phyloP scores from a whole-genome alignment of 2,113 vertebrate genomes.

The Andinoacara biseriatus region DNA sequence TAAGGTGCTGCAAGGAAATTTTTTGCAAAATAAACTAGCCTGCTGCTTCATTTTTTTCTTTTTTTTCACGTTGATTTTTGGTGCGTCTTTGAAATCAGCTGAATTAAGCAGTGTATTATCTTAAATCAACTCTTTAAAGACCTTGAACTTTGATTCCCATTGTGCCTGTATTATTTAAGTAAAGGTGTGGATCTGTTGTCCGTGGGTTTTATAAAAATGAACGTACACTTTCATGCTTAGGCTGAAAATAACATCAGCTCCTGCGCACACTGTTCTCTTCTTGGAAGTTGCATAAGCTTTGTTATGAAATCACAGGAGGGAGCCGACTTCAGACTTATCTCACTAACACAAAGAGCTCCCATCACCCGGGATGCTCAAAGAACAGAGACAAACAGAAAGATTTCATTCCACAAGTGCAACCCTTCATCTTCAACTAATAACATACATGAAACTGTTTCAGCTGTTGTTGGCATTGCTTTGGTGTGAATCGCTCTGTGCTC shows the following conservation, averaged over 20 bases:
- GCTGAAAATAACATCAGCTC: conserved; percentile 38
- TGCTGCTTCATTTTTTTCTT: no score
- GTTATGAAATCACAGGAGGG: conserved; percentile 62
- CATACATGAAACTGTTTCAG: not conserved
- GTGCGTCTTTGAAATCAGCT: no score
- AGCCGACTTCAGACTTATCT: conserved; percentile 62
- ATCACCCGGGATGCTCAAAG: conserved; percentile 25
- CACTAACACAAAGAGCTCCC: conserved; percentile 39
- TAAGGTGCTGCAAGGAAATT: no score
- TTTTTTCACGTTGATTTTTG: no score
- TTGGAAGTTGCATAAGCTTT: conserved; percentile 67
- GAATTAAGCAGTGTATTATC: not conserved
- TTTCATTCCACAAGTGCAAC: not conserved
- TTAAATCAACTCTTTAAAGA: not conserved
- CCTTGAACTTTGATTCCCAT: not conserved
- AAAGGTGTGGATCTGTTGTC: not conserved
- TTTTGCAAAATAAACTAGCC: no score
- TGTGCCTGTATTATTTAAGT: not conserved
- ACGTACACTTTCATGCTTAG: not conserved
- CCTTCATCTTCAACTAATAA: conserved; percentile 30
- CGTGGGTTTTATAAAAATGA: not conserved
- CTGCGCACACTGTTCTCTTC: conserved; percentile 26
- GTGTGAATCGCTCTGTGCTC: conserved; percentile 48
- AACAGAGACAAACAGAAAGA: conserved; percentile 22
- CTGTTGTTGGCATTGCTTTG: conserved; percentile 54